Base-by-base conservation (phyloP, 2,113 vertebrate species). In the Lepisosteus oculatus region DNA sequence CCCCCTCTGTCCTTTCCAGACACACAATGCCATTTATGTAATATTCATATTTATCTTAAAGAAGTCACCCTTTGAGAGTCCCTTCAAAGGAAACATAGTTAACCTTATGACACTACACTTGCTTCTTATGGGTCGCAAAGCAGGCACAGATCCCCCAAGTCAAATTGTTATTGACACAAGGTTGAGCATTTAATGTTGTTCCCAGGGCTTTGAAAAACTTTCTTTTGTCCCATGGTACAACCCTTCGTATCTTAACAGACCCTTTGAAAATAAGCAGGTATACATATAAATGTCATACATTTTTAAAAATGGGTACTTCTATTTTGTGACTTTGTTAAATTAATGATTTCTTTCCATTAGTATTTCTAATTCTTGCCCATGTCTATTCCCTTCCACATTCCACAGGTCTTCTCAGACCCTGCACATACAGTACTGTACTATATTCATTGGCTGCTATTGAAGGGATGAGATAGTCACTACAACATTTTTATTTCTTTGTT, bases 101-200 rank as follows among this genome's bases (percentile, higher is more conserved):
- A 67, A 74, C 73, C 73, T 43, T 51, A 29, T 83, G 86, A 87
- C 79, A 86, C 82, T 72, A 75, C 69, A 42, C 61, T 70, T 69
- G 78, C 79, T 76, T 82, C 80, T 65, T 77, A 15, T 43, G 79
- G 62, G 67, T 64, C 65, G 59, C 51, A 29, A 77, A 79, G 75
- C 43, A 13, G 41, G 51, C 47, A 11, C 79, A 74, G 80, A 80
- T 42, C 79, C 61, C 63, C 41, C 57, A 72, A 87, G 86, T 85
- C 79, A 83, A 80, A 85, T 85, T 79, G 83, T 83, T 80, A 86
- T 88, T 89, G 83, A 81, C 59, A 72, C 79, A 79, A 85, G 61
- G n/a, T 79, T 67, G 71, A 72, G 68, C 72, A 76, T 83, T 85
- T 85, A 77, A 78, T 9, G 12, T 59, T 65, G 42, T 61, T 66